Evolutionary conservation across 2,888 invertebrate genomes (phyloP).

Genomic region (Eucera pruinosa): DNA sequence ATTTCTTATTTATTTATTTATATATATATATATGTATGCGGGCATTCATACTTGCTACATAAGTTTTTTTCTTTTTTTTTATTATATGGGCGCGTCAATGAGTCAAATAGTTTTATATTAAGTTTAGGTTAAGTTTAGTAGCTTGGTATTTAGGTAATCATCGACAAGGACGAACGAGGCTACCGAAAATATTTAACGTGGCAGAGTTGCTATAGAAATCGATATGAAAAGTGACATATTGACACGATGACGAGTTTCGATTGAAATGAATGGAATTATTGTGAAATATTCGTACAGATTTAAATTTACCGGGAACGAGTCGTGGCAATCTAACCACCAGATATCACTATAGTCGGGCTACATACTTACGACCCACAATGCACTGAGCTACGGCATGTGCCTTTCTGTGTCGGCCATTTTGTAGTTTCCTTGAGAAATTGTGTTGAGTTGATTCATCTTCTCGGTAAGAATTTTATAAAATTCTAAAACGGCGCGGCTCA

Average conservation of each 20-base stretch:
- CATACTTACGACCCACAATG: slow-evolving; percentile 84
- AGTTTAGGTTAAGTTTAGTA: slow-evolving; percentile 7
- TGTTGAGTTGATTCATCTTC: slow-evolving; percentile 87
- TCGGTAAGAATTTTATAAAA: slow-evolving; percentile 85
- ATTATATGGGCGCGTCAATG: background rate
- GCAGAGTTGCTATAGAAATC: background rate
- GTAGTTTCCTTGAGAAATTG: slow-evolving; percentile 88
- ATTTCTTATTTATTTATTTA: no score
- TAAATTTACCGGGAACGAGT: slow-evolving; percentile 53
- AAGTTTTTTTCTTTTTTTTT: background rate
- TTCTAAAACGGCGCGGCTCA: slow-evolving; percentile 69
- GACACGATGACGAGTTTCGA: background rate
- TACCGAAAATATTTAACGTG: background rate
- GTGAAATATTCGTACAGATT: slow-evolving; percentile 13
- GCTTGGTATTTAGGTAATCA: background rate
- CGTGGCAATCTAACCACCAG: slow-evolving; percentile 37
- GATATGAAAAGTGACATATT: background rate
- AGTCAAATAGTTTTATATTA: slow-evolving; percentile 13
- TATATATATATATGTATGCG: background rate
- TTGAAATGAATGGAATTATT: background rate
- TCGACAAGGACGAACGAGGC: background rate
- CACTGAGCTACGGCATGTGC: slow-evolving; percentile 88
- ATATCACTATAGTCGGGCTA: slow-evolving; percentile 52
- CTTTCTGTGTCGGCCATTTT: slow-evolving; percentile 89
- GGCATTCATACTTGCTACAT: no score